Conservation (phyloP, 2,888 invertebrate genomes). For the Netelia virgata region DNA sequence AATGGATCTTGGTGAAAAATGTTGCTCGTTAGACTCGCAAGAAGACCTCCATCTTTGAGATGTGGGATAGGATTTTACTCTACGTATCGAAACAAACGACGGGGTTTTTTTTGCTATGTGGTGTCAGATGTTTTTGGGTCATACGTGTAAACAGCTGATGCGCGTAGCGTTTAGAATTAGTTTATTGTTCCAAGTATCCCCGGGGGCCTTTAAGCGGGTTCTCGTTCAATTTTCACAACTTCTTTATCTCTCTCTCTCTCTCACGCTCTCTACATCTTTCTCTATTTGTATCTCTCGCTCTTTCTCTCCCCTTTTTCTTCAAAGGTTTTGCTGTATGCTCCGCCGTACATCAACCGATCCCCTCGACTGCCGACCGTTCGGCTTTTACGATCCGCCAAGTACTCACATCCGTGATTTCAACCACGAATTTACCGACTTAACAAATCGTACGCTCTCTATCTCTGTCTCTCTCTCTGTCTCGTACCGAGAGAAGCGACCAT, state of each 20-base stretch:
- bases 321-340: slow-evolving; percentile 18
- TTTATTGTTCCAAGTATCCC: slow-evolving; percentile 58
- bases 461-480: neutral
- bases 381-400: slow-evolving; percentile 61
- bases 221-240: slow-evolving; percentile 35
- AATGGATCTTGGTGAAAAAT: slow-evolving; percentile 26
- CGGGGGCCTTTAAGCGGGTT: slow-evolving; percentile 38
- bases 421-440: slow-evolving; percentile 43
- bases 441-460: neutral
- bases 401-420: slow-evolving; percentile 58
- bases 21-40: neutral
- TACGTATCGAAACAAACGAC: slow-evolving; percentile 9
- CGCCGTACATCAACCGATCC: slow-evolving; percentile 37
- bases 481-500: slow-evolving; percentile 20
- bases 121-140: slow-evolving; percentile 27
- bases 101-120: neutral
- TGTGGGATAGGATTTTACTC: slow-evolving; percentile 14
- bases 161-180: slow-evolving; percentile 51
- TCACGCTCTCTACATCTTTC: neutral
- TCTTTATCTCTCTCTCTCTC: slow-evolving; percentile 25
- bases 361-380: neutral
- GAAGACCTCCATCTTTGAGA: slow-evolving; percentile 6
- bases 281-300: neutral
- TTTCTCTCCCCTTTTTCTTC: slow-evolving; percentile 16
- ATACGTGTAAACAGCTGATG: slow-evolving; percentile 17